Conservation (phyloP, 1,140 invertebrate genomes). For the Drosophila triauraria region DNA sequence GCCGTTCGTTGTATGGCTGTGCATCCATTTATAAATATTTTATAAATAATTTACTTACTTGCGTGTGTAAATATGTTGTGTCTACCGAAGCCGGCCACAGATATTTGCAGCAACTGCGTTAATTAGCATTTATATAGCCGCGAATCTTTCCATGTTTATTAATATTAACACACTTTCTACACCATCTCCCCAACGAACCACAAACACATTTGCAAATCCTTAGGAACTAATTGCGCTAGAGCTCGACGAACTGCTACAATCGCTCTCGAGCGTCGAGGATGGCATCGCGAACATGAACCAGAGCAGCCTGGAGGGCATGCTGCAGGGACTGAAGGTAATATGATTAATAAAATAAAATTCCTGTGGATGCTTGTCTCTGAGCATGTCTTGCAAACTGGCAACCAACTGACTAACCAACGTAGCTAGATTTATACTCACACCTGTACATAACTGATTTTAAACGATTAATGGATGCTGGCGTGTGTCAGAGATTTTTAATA, state of each 20-base stretch:
- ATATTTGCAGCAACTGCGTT: conserved; percentile 57
- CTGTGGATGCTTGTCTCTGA: conserved; percentile 34
- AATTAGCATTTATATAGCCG: conserved; percentile 14
- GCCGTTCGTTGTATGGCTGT: conserved; percentile 39
- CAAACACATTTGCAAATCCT: conserved; percentile 63
- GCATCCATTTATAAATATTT: conserved; percentile 52
- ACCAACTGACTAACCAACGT: conserved; percentile 26
- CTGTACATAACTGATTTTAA: conserved; percentile 44
- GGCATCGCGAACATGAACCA: conserved; percentile 88
- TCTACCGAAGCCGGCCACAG: conserved; percentile 66
- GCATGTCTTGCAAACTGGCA: conserved; percentile 43
- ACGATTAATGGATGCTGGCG: conserved; percentile 82
- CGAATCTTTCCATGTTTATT: conserved; percentile 54
- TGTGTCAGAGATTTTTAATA: conserved; percentile 71
- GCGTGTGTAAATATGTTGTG: conserved; percentile 70
- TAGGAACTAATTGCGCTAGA: conserved; percentile 89
- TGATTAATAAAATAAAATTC: conserved; percentile 8
- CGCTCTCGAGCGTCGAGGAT: conserved; percentile 88
- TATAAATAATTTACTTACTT: conserved; percentile 25
- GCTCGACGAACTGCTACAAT: conserved; percentile 88
- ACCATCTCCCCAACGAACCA: conserved; percentile 38
- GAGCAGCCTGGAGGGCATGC: conserved; percentile 89
- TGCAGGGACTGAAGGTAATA: conserved; percentile 89
- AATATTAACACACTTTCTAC: conserved; percentile 71
- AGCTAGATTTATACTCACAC: conserved; percentile 60